These are phyloP conservation scores for Ascaphus truei DNA, from an alignment of 2,113 vertebrate species.

Conservation along the genomic window DNA sequence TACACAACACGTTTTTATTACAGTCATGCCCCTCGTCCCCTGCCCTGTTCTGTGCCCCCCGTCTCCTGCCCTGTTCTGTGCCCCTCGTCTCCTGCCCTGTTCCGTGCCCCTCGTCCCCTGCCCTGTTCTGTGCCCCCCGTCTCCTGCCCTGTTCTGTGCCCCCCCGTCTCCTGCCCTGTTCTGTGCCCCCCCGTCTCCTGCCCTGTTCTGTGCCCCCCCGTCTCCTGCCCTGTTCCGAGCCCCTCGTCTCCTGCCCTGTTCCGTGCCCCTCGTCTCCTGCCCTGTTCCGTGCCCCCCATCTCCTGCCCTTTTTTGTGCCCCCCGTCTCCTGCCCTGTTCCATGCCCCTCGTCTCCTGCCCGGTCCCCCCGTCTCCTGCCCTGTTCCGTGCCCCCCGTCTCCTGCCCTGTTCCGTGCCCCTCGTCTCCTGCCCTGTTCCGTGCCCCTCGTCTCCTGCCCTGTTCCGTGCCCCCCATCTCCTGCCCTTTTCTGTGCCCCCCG, in stretches of 20 bases:
- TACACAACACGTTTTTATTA: not conserved
- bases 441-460: too few relatives aligned
- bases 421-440: rapidly evolving
- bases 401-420: too few relatives aligned
- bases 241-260: not conserved
- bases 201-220: not conserved
- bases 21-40: not conserved
- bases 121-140: not conserved
- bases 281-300: too few relatives aligned
- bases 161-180: not conserved
- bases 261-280: too few relatives aligned
- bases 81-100: not conserved
- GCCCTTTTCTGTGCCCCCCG: too few relatives aligned
- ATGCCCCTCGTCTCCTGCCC: too few relatives aligned
- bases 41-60: not conserved
- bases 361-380: too few relatives aligned
- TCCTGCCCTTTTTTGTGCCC: too few relatives aligned
- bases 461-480: too few relatives aligned
- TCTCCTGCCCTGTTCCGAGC: not conserved
- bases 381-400: too few relatives aligned
- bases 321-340: too few relatives aligned
- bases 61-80: not conserved
- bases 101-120: not conserved
- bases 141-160: too few relatives aligned
- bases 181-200: not conserved